These are phyloP conservation scores for Galaxea fascicularis DNA, from an alignment of 92 coral and sea anemone genomes.

Conservation along the genomic window DNA sequence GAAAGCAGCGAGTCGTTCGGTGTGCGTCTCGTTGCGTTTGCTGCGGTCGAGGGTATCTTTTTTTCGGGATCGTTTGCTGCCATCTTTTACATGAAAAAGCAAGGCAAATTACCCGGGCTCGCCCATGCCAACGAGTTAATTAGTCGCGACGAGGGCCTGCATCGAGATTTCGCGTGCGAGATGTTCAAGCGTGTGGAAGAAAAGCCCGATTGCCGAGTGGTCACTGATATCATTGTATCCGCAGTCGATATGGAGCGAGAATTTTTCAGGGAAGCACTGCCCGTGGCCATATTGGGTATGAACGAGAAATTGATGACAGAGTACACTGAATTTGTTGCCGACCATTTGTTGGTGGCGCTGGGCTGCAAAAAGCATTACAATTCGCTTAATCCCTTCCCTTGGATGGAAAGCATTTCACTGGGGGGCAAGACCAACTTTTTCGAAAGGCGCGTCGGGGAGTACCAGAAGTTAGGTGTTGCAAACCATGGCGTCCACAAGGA, in stretches of 20 bases:
- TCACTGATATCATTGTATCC: background rate
- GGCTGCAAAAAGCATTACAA: background rate
- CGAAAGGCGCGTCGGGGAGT: background rate
- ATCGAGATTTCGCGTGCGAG: background rate
- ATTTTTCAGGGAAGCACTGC: background rate
- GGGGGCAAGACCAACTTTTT: constrained; percentile 6
- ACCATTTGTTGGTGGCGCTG: background rate
- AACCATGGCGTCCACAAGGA: too few species aligned
- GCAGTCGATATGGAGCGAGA: constrained; percentile 3
- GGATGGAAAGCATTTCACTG: background rate
- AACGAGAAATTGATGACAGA: background rate
- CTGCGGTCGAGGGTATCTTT: background rate
- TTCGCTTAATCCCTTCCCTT: background rate
- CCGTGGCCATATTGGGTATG: background rate
- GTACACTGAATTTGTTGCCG: constrained; percentile 1
- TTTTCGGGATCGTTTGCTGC: too few species aligned
- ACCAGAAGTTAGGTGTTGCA: background rate
- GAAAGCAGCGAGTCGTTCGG: background rate
- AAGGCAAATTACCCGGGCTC: background rate
- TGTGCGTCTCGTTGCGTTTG: background rate
- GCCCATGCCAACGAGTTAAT: background rate
- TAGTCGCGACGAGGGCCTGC: constrained; percentile 11
- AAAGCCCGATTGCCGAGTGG: background rate
- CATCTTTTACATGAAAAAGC: constrained; percentile 1
- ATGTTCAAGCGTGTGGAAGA: background rate